Conservation (phyloP, 53 echinoderm and acorn worm genomes). For the Zoroaster sp. region DNA sequence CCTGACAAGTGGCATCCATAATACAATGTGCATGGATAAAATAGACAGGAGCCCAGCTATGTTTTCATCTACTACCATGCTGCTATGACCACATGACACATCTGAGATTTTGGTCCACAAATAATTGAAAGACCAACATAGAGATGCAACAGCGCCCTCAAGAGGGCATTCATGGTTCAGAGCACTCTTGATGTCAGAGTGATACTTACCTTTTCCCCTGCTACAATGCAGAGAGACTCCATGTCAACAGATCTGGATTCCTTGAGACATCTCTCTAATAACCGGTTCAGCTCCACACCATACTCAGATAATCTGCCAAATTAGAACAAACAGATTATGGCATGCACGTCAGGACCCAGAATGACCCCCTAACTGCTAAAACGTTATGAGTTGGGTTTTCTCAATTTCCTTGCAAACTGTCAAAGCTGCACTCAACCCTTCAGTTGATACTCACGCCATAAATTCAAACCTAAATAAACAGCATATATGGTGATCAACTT, state of each 20-base stretch:
- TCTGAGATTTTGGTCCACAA: too few relatives aligned
- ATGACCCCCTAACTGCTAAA: neutral
- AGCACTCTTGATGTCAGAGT: neutral
- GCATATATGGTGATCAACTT: too few relatives aligned
- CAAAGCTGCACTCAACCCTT: too few relatives aligned
- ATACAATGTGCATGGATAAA: too few relatives aligned
- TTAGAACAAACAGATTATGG: neutral
- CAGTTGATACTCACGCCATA: too few relatives aligned
- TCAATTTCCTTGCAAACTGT: neutral
- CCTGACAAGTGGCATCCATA: too few relatives aligned
- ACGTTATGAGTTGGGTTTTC: neutral
- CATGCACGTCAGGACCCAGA: neutral
- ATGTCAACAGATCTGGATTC: conserved; percentile 86
- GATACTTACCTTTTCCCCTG: conserved; percentile 85
- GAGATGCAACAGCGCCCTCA: neutral
- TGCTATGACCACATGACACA: too few relatives aligned
- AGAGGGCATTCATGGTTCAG: neutral
- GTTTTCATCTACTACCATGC: too few relatives aligned
- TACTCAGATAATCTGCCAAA: conserved; percentile 72
- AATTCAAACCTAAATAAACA: too few relatives aligned
- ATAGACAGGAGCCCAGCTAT: too few relatives aligned
- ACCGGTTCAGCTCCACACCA: conserved; percentile 90
- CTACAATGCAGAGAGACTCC: conserved; percentile 90
- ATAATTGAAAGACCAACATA: too few relatives aligned
- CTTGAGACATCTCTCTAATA: conserved; percentile 79